Evolutionary conservation across 2,113 vertebrate species (phyloP).

Genomic region (Thamnophis sirtalis): DNA sequence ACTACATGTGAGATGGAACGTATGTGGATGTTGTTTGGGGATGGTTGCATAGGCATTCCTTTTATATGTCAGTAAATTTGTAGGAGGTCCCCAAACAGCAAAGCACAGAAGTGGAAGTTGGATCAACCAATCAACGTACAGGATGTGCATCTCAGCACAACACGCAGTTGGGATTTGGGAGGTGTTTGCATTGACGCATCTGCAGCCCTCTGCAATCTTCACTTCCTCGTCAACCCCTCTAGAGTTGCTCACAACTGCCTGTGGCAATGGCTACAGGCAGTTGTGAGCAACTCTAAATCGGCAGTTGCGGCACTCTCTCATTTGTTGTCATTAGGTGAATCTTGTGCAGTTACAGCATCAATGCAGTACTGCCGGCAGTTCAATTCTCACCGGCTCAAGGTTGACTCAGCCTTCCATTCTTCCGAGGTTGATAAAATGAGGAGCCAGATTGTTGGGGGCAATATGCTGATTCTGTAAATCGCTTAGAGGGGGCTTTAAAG

Average conservation of each 20-base stretch:
- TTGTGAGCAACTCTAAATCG: background rate
- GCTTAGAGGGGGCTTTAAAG: no score
- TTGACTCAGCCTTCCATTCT: no score
- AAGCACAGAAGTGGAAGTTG: background rate
- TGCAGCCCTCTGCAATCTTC: background rate
- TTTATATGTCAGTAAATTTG: background rate
- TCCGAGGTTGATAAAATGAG: no score
- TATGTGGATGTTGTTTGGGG: background rate
- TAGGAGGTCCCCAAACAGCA: background rate
- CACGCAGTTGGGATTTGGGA: background rate
- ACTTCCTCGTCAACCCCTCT: background rate
- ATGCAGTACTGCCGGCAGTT: no score
- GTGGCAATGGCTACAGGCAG: background rate
- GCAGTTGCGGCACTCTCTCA: background rate
- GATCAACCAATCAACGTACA: background rate
- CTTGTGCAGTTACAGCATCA: background rate
- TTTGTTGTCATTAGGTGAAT: background rate
- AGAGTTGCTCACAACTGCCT: no score
- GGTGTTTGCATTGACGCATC: background rate
- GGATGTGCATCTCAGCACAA: background rate
- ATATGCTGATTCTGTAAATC: no score
- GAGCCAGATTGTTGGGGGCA: no score
- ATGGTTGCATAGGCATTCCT: background rate
- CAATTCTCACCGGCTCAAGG: no score
- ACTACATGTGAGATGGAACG: background rate